Evolutionary conservation across 1,140 invertebrate genomes (phyloP).

Genomic region (Drosophila bipectinata): DNA sequence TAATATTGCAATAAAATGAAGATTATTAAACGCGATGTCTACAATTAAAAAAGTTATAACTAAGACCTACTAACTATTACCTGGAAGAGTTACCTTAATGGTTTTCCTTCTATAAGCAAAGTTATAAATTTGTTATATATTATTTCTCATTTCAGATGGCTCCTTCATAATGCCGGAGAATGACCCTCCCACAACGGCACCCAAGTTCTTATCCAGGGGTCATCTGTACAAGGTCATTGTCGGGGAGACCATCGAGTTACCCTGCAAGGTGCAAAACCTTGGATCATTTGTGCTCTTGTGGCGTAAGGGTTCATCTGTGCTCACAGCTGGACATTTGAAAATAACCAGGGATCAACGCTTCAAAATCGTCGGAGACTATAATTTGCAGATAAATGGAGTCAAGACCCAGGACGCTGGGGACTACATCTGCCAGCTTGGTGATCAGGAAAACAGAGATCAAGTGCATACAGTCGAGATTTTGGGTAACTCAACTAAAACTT

Average conservation of each 20-base stretch:
- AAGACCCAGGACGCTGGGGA: slow-evolving; percentile 85
- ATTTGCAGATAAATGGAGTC: slow-evolving; percentile 87
- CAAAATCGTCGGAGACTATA: slow-evolving; percentile 86
- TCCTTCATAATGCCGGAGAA: slow-evolving; percentile 64
- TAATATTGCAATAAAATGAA: neutral
- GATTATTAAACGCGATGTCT: neutral
- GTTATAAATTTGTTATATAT: neutral
- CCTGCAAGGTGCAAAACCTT: slow-evolving; percentile 91
- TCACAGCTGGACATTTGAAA: slow-evolving; percentile 87
- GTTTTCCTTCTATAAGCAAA: neutral
- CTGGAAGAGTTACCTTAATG: too few relatives aligned
- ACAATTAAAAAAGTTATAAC: too few relatives aligned
- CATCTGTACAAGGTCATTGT: slow-evolving; percentile 90
- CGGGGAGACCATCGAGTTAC: slow-evolving; percentile 89
- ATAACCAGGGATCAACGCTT: slow-evolving; percentile 86
- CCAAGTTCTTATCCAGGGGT: slow-evolving; percentile 88
- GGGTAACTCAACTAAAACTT: slow-evolving; percentile 69
- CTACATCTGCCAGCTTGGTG: slow-evolving; percentile 86
- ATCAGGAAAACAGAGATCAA: slow-evolving; percentile 84
- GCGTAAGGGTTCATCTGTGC: slow-evolving; percentile 86
- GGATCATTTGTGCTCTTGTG: slow-evolving; percentile 87
- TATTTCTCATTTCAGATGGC: slow-evolving; percentile 43
- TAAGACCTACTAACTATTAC: neutral
- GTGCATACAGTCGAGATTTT: slow-evolving; percentile 85
- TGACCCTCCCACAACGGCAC: slow-evolving; percentile 81